phyloP scores from a whole-genome alignment of 1,140 invertebrate genomes.

The Zaprionus vittiger region DNA sequence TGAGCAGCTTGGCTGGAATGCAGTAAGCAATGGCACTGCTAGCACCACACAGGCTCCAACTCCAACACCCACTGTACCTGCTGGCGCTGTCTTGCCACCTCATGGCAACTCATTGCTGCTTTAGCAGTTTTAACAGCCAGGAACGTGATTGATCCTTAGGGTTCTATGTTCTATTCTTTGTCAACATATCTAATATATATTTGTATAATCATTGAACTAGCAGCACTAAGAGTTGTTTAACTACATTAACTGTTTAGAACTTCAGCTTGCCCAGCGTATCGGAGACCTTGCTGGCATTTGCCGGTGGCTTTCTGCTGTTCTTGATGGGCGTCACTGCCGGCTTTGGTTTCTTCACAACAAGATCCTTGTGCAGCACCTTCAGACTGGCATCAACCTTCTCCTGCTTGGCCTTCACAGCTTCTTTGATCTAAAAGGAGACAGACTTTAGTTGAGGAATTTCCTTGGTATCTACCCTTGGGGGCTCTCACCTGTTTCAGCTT shows the following conservation, averaged over 20 bases:
- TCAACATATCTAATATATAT: slow-evolving; percentile 57
- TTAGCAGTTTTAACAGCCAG: neutral
- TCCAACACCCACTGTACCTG: slow-evolving; percentile 36
- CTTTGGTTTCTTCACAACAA: slow-evolving; percentile 82
- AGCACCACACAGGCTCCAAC: slow-evolving; percentile 20
- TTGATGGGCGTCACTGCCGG: slow-evolving; percentile 57
- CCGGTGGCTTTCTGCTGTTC: slow-evolving; percentile 68
- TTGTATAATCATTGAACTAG: slow-evolving; percentile 56
- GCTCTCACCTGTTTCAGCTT: slow-evolving; percentile 78
- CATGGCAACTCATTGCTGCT: slow-evolving; percentile 18
- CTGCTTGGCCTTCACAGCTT: slow-evolving; percentile 75
- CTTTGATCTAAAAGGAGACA: slow-evolving; percentile 65
- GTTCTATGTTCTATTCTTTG: slow-evolving; percentile 1
- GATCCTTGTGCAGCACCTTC: slow-evolving; percentile 76
- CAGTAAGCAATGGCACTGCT: slow-evolving; percentile 35
- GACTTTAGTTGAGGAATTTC: neutral
- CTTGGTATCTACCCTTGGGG: no score
- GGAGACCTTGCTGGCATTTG: slow-evolving; percentile 71
- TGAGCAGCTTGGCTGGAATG: slow-evolving; percentile 64
- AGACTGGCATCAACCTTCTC: slow-evolving; percentile 77
- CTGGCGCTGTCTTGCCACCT: slow-evolving; percentile 56
- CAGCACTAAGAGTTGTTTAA: slow-evolving; percentile 30
- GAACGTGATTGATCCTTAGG: neutral
- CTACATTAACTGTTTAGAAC: slow-evolving; percentile 52
- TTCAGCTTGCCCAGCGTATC: slow-evolving; percentile 76